These are phyloP conservation scores for Malacoraja senta DNA, from an alignment of 2,797 vertebrate species.

Conservation along the genomic window DNA sequence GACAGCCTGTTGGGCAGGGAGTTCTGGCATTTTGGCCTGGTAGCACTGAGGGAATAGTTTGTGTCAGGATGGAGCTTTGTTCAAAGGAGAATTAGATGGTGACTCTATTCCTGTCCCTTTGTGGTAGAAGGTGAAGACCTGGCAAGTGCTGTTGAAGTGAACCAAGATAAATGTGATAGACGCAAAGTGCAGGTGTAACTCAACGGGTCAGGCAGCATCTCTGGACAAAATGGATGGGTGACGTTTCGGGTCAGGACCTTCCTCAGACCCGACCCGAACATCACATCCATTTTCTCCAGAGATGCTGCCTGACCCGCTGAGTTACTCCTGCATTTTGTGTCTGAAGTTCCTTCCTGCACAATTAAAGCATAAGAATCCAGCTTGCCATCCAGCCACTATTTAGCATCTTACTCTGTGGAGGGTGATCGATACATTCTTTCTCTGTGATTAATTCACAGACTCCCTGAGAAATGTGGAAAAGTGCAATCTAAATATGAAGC, in stretches of 20 bases:
- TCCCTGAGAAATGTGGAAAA: neutral
- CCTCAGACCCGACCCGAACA: no score
- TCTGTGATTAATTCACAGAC: neutral
- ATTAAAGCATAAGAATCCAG: no score
- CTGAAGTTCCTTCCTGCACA: no score
- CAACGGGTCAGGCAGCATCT: no score
- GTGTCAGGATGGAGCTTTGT: neutral
- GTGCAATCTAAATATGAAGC: neutral
- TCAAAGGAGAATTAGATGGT: neutral
- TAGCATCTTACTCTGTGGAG: neutral
- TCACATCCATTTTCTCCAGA: no score
- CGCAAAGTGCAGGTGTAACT: no score
- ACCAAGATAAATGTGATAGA: neutral
- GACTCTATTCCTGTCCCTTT: neutral
- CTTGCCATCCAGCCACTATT: neutral
- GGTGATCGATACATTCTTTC: no score
- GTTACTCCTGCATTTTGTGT: no score
- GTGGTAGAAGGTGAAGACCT: neutral
- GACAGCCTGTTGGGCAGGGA: no score
- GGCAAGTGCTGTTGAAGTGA: neutral
- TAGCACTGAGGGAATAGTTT: neutral
- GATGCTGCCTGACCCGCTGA: no score
- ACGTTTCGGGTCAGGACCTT: no score
- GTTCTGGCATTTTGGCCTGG: neutral
- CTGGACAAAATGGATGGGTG: no score